Percentiles rank a stretch among this genome's conserved stretches.
Evolutionary conservation across 1,140 invertebrate genomes (phyloP).

Genomic region (Centruroides sculpturatus): DNA sequence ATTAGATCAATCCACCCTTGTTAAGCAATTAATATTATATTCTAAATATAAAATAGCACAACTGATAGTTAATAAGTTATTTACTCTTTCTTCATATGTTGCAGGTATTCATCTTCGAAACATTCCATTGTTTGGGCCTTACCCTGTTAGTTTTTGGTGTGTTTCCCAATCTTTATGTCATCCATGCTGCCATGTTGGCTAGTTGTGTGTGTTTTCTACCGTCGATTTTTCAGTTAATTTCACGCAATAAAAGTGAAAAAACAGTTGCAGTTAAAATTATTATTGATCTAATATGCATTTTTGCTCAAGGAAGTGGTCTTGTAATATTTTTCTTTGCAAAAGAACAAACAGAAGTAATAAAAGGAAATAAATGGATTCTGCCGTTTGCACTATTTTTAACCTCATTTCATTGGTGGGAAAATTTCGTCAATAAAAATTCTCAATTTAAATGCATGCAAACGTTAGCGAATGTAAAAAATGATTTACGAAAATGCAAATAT

Average conservation of each 20-base stretch:
- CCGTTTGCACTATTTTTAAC: slow-evolving; percentile 67
- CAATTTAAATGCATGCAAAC: slow-evolving; percentile 45
- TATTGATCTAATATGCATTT: slow-evolving; percentile 22
- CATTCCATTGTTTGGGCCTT: slow-evolving; percentile 68
- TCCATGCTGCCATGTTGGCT: slow-evolving; percentile 83
- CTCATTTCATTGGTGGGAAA: slow-evolving; percentile 93
- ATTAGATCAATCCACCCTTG: too few relatives aligned
- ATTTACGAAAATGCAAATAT: slow-evolving; percentile 60
- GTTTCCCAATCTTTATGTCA: slow-evolving; percentile 75
- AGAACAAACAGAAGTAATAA: neutral
- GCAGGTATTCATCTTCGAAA: slow-evolving; percentile 51
- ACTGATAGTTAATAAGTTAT: too few relatives aligned
- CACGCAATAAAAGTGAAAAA: slow-evolving; percentile 60
- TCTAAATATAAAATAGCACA: too few relatives aligned
- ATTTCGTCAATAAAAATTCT: slow-evolving; percentile 68
- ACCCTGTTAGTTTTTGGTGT: slow-evolving; percentile 70
- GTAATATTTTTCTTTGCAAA: slow-evolving; percentile 51
- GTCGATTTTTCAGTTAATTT: slow-evolving; percentile 55
- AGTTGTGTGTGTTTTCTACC: slow-evolving; percentile 85
- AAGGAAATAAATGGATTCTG: slow-evolving; percentile 51
- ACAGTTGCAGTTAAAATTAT: slow-evolving; percentile 61
- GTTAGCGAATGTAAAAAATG: slow-evolving; percentile 60
- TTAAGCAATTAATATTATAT: too few relatives aligned
- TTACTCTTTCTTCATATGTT: neutral
- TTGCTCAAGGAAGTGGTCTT: slow-evolving; percentile 56